Conservation (phyloP, 2,797 vertebrate genomes). For the Crocidura indochinensis region DNA sequence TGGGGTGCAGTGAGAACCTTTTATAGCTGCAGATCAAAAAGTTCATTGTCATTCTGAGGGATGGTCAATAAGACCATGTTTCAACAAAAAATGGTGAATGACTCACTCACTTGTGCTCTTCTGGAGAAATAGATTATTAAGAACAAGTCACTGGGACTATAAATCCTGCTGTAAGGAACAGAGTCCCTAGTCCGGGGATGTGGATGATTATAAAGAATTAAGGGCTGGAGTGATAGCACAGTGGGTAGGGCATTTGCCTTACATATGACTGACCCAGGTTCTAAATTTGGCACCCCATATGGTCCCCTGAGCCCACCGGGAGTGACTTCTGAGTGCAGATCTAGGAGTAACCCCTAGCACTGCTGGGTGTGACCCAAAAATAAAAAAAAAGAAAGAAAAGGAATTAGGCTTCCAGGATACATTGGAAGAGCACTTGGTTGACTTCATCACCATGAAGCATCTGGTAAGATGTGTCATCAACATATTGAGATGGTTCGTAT, state of each 20-base stretch:
- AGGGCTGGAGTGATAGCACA: no score
- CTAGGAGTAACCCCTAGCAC: no score
- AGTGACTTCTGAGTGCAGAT: no score
- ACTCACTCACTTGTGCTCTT: conserved; percentile 73
- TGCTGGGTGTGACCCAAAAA: no score
- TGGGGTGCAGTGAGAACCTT: conserved; percentile 10
- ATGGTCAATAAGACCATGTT: conserved; percentile 70
- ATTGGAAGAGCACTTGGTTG: neutral
- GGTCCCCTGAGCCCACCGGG: no score
- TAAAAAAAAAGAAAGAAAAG: neutral
- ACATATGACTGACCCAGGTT: no score
- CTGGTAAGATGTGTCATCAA: neutral
- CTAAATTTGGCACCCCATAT: no score
- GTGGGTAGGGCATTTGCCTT: no score
- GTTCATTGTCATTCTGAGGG: conserved; percentile 72
- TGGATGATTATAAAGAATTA: neutral
- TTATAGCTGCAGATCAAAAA: conserved; percentile 26
- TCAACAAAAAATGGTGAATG: conserved; percentile 65
- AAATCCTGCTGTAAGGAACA: neutral
- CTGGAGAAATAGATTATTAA: neutral
- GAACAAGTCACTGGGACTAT: conserved; percentile 24
- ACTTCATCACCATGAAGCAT: neutral
- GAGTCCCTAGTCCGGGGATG: neutral
- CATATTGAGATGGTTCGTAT: neutral
- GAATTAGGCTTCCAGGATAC: neutral